Conservation (phyloP, 2,888 invertebrate species). For the Cheilosia grossa region DNA sequence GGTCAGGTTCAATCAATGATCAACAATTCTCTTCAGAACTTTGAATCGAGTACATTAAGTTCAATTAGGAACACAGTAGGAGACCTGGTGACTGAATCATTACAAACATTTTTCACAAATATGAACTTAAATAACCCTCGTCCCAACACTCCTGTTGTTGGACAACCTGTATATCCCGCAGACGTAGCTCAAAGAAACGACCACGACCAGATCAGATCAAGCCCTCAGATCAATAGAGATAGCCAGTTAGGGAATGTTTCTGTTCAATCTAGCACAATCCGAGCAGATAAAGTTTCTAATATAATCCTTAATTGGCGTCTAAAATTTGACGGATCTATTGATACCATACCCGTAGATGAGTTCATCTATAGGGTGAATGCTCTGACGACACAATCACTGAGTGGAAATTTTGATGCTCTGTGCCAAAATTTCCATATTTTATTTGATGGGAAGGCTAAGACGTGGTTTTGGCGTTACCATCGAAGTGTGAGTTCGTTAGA, state of each 20-base stretch:
- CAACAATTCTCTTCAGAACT: too few relatives aligned
- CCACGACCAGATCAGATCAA: not conserved
- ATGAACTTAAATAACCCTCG: not conserved
- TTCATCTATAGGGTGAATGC: slow-evolving; percentile 3
- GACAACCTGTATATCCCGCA: not conserved
- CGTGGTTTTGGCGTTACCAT: slow-evolving; percentile 41
- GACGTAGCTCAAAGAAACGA: not conserved
- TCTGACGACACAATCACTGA: not conserved
- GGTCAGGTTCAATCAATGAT: too few relatives aligned
- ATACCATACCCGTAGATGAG: slow-evolving; percentile 6
- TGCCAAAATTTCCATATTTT: not conserved
- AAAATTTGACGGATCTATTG: slow-evolving; percentile 13
- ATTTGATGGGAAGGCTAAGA: slow-evolving; percentile 30
- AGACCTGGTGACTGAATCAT: not conserved
- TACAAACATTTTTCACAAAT: not conserved
- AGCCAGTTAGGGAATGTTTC: not conserved
- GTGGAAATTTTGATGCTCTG: not conserved
- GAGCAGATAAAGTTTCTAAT: not conserved
- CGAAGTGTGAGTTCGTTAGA: slow-evolving; percentile 1
- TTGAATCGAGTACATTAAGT: too few relatives aligned
- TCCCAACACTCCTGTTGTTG: not conserved
- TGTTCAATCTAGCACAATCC: not conserved
- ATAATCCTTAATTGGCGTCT: slow-evolving; percentile 13
- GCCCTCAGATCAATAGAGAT: not conserved
- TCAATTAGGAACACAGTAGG: not conserved